Evolutionary conservation across 2,888 invertebrate genomes (phyloP), one percentile per base, ranked within the genome.

Genomic region (Nymphalis polychloros): DNA sequence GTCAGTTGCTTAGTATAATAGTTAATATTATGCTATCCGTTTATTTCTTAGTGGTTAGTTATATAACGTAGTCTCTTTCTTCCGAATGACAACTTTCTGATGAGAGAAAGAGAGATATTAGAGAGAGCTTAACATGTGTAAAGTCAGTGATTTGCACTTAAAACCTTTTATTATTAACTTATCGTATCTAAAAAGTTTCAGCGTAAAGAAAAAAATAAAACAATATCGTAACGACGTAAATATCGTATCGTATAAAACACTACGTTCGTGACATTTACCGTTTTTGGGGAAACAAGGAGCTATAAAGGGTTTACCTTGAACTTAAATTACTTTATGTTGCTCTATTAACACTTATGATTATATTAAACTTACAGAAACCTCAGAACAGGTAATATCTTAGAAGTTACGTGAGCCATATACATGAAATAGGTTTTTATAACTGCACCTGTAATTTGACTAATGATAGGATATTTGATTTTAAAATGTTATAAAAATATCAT

Each of bases 181-280:
- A 41, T 41, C 2, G 4, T 41, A 0, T 13, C 13, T 2, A 13
- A 10, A 0, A 41, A 41, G 41, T 41, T 13, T 13, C 27, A 31
- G 27, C 6, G 6, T 20, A 52, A 13, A 8, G 8, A 3, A 23
- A 52, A 1, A 52, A 4, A 10, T n/a, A 52, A 10, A 8, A 20
- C 52, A 27, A 31, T 16, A 17, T 53, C n/a, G 17, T 5, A 35
- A n/a, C 19, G 7, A 57, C n/a, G 35, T 35, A 73, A 50, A 62
- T 67, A 63, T 77, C 75, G 77, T 71, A 31, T 4, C 0, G 53
- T 72, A 47, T 75, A 75, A 77, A 71, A 8, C 16, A 19, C 49
- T 67, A 65, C 73, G 87, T 80, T 89, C 88, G 74, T 90, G 90
- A 89, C 89, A 89, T 89, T 89, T 82, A 75, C 89, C 85, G 78